phyloP scores from a whole-genome alignment of 2,888 invertebrate genomes.

The Synanthedon tipuliformis region DNA sequence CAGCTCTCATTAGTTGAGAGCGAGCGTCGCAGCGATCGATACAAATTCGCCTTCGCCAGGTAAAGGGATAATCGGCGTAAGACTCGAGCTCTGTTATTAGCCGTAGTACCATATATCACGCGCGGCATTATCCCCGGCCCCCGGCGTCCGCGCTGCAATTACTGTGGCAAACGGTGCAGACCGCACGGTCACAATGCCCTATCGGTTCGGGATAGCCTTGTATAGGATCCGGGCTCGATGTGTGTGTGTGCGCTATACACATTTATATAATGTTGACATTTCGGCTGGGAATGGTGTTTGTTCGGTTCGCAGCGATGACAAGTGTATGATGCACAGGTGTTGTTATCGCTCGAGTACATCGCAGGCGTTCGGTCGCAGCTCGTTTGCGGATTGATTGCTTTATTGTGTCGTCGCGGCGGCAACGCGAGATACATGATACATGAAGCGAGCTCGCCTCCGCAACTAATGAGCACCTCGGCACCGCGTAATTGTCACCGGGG shows the following conservation, averaged over 20 bases:
- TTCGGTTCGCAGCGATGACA: neutral
- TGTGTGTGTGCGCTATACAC: neutral
- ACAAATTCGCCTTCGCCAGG: constrained; percentile 58
- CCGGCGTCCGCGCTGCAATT: constrained; percentile 59
- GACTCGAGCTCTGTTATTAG: constrained; percentile 59
- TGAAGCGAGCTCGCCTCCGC: constrained; percentile 43
- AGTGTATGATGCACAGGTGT: constrained; percentile 21
- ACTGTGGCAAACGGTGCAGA: constrained; percentile 36
- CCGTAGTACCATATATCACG: constrained; percentile 67
- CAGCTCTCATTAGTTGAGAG: constrained; percentile 62
- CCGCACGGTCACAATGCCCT: constrained; percentile 40
- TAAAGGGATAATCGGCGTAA: constrained; percentile 63
- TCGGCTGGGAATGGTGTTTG: too few species aligned
- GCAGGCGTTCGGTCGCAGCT: constrained; percentile 28
- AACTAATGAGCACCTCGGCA: constrained; percentile 48
- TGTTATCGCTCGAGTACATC: constrained; percentile 21
- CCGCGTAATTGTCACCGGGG: constrained; percentile 51
- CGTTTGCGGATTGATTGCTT: constrained; percentile 64
- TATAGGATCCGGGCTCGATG: neutral
- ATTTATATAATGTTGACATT: too few species aligned
- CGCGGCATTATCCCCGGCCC: constrained; percentile 54
- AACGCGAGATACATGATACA: constrained; percentile 65
- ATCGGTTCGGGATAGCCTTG: constrained; percentile 25
- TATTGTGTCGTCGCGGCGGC: constrained; percentile 50
- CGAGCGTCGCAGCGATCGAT: constrained; percentile 57